phyloP scores from a whole-genome alignment of 1,140 invertebrate species.

The Drosophila navojoa region DNA sequence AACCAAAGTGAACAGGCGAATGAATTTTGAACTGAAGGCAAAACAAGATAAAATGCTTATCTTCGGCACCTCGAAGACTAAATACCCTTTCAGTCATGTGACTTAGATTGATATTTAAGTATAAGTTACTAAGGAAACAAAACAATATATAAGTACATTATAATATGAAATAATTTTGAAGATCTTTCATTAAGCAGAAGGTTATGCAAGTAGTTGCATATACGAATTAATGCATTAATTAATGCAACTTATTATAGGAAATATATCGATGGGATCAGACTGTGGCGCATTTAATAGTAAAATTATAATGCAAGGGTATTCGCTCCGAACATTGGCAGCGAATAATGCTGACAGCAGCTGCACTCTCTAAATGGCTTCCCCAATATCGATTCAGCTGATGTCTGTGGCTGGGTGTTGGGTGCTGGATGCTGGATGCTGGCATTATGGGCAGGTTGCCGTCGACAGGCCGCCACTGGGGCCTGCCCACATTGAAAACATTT shows the following conservation, averaged over 20 bases:
- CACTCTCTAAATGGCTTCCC: constrained; percentile 38
- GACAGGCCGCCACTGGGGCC: constrained; percentile 44
- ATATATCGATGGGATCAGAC: too few relatives aligned
- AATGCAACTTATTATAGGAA: too few relatives aligned
- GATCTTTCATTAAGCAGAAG: too few relatives aligned
- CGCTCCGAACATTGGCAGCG: constrained; percentile 16
- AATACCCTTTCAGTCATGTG: neutral
- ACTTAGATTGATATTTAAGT: too few relatives aligned
- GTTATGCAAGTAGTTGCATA: too few relatives aligned
- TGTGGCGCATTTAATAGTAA: too few relatives aligned
- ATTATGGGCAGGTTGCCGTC: constrained; percentile 55
- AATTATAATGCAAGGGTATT: constrained; percentile 1
- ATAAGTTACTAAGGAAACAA: too few relatives aligned
- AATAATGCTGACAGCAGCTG: constrained; percentile 47
- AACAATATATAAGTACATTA: too few relatives aligned
- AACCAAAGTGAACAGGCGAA: constrained; percentile 53
- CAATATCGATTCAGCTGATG: constrained; percentile 33
- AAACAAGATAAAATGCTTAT: constrained; percentile 6
- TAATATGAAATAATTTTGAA: too few relatives aligned
- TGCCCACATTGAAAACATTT: constrained; percentile 63
- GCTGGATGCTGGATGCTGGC: constrained; percentile 23
- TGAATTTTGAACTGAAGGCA: constrained; percentile 60
- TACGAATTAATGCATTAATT: too few relatives aligned
- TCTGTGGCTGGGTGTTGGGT: constrained; percentile 3
- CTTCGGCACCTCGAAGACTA: neutral